Base-by-base conservation (phyloP, 2,888 invertebrate species). In the Plagiodera versicolora region DNA sequence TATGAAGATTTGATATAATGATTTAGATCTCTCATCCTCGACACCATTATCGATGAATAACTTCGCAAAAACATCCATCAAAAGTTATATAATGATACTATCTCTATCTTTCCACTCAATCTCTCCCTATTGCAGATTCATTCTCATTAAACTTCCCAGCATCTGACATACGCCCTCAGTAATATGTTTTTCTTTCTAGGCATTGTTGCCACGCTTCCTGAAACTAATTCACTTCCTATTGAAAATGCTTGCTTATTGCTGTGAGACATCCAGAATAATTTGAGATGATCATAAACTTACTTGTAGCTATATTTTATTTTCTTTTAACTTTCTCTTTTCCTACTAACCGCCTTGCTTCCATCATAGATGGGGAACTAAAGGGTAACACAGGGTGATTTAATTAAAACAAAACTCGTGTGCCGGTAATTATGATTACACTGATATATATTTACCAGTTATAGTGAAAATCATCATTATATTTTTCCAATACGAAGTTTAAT, bases 311-410 rank as follows among this genome's bases (percentile, higher is more conserved):
- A 39, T 56, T 51, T 63, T 61, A 57, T 61, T 62, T 66, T 64
- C 56, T 61, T 66, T 66, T 66, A 66, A 66, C 67, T 39, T 45
- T 64, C 61, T 56, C 20, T 18, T 58, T 57, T 56, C 57, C 44
- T 24, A 16, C 44, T 44, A 61, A 59, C 50, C 11, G 16, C 39
- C 46, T 14, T 30, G 20, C 35, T 32, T 24, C 14, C 24, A 30
- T 51, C 51, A 10, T 10, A 32, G 10, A 6, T 10, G 32, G 32
- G 32, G 10, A 32, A 6, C 8, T 10, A 32, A 32, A 9, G 11
- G 32, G 32, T 32, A 10, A 6, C 2, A 32, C 3, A 24, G 24
- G 24, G 6, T 24, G 6, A 24, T 24, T 24, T 24, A 3, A 24
- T 5, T 5, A 3, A 24, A 24, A 24, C 6, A 6, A 24, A 24